A percentile compares a stretch with the other conserved stretches of the same genome.
Conservation (phyloP, 2,797 vertebrate genomes). For the Brachymystax lenok region DNA sequence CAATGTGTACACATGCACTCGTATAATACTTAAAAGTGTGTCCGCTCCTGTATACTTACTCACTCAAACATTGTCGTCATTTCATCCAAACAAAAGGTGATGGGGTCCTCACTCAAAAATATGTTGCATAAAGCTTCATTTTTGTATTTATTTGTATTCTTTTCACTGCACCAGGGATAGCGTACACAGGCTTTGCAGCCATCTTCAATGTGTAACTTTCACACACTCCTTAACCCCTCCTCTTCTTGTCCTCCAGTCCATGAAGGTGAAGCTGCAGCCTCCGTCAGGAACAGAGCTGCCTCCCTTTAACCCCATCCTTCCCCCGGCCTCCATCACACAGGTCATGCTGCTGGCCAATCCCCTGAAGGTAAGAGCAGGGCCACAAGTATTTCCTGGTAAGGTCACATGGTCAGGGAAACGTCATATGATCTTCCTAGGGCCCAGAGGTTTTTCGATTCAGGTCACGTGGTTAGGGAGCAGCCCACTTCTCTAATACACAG, state of each 20-base stretch:
- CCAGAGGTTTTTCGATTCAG: no score
- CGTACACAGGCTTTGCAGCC: neutral
- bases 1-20: no score
- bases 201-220: neutral
- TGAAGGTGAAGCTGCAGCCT: conserved; percentile 96
- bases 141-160: no score
- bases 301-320: conserved; percentile 89
- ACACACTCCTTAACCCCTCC: neutral
- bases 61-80: neutral
- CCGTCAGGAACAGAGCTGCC: conserved; percentile 90
- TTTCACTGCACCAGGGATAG: no score
- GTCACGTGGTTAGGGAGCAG: no score
- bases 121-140: no score
- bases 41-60: neutral
- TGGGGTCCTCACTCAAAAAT: no score
- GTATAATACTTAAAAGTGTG: neutral
- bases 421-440: no score
- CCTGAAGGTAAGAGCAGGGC: conserved; percentile 77
- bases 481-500: no score
- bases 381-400: neutral
- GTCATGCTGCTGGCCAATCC: conserved; percentile 96
- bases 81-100: neutral
- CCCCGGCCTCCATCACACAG: conserved; percentile 92
- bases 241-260: conserved; percentile 78
- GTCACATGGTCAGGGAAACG: neutral